Base-by-base conservation (phyloP, 2,888 invertebrate species). In the Mimumesa dahlbomi region DNA sequence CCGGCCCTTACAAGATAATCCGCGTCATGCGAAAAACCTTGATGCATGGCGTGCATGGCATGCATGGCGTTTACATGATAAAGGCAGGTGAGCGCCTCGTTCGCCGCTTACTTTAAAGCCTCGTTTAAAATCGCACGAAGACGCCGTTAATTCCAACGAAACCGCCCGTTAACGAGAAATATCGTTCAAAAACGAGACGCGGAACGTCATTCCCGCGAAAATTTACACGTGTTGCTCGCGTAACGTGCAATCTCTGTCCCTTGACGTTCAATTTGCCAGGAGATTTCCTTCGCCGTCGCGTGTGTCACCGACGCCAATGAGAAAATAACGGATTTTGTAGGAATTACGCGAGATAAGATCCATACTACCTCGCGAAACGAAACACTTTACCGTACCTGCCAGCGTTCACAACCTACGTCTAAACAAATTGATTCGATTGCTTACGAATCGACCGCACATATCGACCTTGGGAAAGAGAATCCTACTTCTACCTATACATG, bases 1-100 rank as follows among this genome's bases (percentile, higher is more conserved):
- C 56, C 52, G 40, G 29, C 61, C 73, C 67, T 79, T 68, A 65
- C 70, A 38, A 67, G 76, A 73, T 76, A 73, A 78, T 79, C 76
- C 70, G 62, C 58, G 43, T 67, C 61, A 38, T 31, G 48, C 58
- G 67, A 62, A 72, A 62, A 58, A 56, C 46, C 48, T 49, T 72
- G 65, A 77, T 66, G 66, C 70, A 70, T 69, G 48, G 43, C 16
- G 11, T 40, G 56, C 63, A 70, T 69, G 48, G 43, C 16, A 7
- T 40, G 56, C 63, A 63, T 52, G 43, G 56, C 65, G 63, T 74
- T 75, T 56, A 56, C 66, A 71, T 49, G 66, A 71, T 71, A 67
- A 64, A 66, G 42, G 29, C 59, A 31, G 53, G 19, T 9, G 34
- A 46, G 42, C n/a, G n/a, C 16, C 61, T 31, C 54, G 52, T 48